Percentiles rank a stretch among this genome's conserved stretches.
phyloP scores from a whole-genome alignment of 1,140 invertebrate genomes.

The Andrena cerasifolii region DNA sequence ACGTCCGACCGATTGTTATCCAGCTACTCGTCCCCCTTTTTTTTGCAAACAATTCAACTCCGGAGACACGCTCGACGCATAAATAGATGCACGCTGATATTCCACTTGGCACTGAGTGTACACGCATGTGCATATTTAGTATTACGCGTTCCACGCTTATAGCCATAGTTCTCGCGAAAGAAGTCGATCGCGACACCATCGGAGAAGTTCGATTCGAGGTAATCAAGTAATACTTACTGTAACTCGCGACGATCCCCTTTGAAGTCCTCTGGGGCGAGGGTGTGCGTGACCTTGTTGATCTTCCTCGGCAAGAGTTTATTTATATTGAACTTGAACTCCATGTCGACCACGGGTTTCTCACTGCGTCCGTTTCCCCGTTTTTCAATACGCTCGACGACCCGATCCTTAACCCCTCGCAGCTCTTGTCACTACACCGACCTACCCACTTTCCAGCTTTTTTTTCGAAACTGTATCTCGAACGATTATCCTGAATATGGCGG shows the following conservation, averaged over 20 bases:
- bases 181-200: background rate
- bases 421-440: conserved; percentile 20
- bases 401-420: conserved; percentile 24
- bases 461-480: conserved; percentile 23
- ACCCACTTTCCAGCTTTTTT: conserved; percentile 37
- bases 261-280: conserved; percentile 84
- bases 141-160: background rate
- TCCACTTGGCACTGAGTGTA: no score
- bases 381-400: conserved; percentile 3
- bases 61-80: background rate
- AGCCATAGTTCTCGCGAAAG: background rate
- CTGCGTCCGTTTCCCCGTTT: background rate
- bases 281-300: conserved; percentile 85
- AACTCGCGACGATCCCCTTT: conserved; percentile 83
- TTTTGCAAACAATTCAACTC: background rate
- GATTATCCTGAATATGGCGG: conserved; percentile 63
- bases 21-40: background rate
- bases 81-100: no score
- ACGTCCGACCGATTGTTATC: conserved; percentile 11
- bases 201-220: background rate
- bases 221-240: conserved; percentile 80
- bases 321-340: conserved; percentile 86
- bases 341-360: conserved; percentile 58
- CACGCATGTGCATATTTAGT: background rate
- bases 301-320: conserved; percentile 83